Percentiles rank a stretch among this genome's conserved stretches.
Conservation (phyloP, 2,113 vertebrate genomes). For the Pachycephala philippinensis region DNA sequence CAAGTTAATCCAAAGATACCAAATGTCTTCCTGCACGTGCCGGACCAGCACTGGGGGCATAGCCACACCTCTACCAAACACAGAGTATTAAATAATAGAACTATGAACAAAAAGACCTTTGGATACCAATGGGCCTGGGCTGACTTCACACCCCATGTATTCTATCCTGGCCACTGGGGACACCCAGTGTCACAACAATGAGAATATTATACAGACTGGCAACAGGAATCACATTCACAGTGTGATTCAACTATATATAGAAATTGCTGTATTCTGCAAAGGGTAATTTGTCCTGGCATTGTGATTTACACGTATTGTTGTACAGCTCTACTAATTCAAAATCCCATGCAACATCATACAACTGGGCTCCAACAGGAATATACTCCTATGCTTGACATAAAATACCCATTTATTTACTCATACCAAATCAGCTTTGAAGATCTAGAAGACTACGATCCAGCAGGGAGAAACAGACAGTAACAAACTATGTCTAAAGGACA, state of each 20-base stretch:
- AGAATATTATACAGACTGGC: not conserved
- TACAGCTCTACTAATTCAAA: not conserved
- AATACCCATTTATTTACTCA: not conserved
- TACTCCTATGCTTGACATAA: not conserved
- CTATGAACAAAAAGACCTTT: not conserved
- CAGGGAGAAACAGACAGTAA: not conserved
- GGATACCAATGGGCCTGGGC: not conserved
- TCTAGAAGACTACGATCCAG: not conserved
- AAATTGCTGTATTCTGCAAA: not conserved
- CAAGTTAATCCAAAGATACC: not conserved
- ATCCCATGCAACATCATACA: not conserved
- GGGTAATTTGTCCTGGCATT: not conserved
- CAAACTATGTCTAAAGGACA: not conserved
- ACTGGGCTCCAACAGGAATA: not conserved
- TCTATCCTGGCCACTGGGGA: not conserved
- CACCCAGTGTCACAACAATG: fast-evolving
- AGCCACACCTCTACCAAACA: not conserved
- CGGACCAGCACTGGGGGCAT: fast-evolving
- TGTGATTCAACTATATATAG: not conserved
- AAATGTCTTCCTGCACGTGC: not conserved
- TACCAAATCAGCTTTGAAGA: not conserved
- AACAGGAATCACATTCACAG: not conserved
- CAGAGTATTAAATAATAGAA: not conserved
- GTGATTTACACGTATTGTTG: not conserved
- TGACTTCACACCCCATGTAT: not conserved